Percentiles rank a stretch among this genome's conserved stretches.
Conservation (phyloP, 2,113 vertebrate genomes). For the Etheostoma cragini region DNA sequence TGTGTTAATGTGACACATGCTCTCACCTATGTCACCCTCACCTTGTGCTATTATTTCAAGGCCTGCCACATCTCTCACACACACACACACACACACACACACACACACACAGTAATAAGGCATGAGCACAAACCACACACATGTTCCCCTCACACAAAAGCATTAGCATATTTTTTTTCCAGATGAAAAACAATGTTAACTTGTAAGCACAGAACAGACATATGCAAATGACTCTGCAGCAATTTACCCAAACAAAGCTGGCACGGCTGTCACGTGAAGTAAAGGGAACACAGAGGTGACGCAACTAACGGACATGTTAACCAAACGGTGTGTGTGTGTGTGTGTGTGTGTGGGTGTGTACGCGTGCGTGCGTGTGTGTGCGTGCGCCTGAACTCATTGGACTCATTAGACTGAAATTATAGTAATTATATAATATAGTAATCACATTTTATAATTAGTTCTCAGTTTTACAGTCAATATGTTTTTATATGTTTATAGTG, state of each 20-base stretch:
- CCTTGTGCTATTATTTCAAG: slow-evolving; percentile 63
- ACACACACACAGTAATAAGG: not conserved
- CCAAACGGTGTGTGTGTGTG: slow-evolving; percentile 2
- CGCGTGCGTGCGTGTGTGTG: slow-evolving; percentile 5
- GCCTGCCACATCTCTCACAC: slow-evolving; percentile 14
- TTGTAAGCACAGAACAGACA: slow-evolving; percentile 64
- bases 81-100: not conserved
- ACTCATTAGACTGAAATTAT: not conserved
- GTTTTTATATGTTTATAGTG: not conserved
- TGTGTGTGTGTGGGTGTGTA: not conserved
- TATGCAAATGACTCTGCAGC: slow-evolving; percentile 75
- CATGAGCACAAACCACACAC: slow-evolving; percentile 28
- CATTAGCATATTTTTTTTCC: slow-evolving; percentile 75
- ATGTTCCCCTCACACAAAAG: slow-evolving; percentile 11
- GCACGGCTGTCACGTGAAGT: slow-evolving; percentile 43
- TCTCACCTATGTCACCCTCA: slow-evolving; percentile 68
- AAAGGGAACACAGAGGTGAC: slow-evolving; percentile 15
- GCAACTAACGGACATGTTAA: not conserved
- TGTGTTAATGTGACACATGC: slow-evolving; percentile 62
- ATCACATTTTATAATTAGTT: too few species aligned
- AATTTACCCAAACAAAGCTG: slow-evolving; percentile 79
- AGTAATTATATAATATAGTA: too few species aligned
- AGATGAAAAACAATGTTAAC: slow-evolving; percentile 75
- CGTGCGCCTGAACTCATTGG: not conserved
- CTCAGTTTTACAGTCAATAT: not conserved